Base-by-base conservation (phyloP, 2,888 invertebrate species). In the Scelioninae gen. 2 region DNA sequence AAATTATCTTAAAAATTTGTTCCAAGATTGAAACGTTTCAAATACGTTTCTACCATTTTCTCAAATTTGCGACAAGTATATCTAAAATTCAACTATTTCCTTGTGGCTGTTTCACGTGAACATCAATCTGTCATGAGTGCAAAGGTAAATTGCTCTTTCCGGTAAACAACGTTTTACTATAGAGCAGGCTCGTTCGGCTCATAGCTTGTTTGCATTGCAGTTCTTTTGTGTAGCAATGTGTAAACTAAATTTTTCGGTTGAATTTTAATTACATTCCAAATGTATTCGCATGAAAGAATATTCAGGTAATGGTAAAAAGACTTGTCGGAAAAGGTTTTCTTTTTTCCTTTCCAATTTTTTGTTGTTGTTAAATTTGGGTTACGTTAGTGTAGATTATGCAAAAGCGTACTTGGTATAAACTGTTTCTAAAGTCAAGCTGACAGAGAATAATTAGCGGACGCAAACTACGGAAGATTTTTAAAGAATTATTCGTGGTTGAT, bases 211-310 rank as follows among this genome's bases (percentile, higher is more conserved):
- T 57, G 65, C 41, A 57, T 57, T 41, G 37, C 48, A 67, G 48
- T 50, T 57, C 48, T 57, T 67, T 67, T 57, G 33, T 67, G 65
- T 13, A 22, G 13, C 48, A 39, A 31, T 57, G 16, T 48, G 31
- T 31, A 48, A 57, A 48, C 33, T 39, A 19, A 33, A 57, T 48
- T 68, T 57, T 50, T 58, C 1, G 15, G 41, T 28, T 58, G 25
- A 58, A 68, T 58, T 68, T 58, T 68, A 58, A 68, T 68, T 68
- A 58, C 52, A 43, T 33, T 33, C 18, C 31, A 22, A 33, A 50
- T 43, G 25, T 33, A 43, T 45, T 58, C 35, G 18, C 39, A 52
- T 45, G 35, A 58, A 52, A 50, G 35, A 50, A 39, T 67, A 52
- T 50, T 58, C 41, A 33, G 41, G 10, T 28, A 57, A 55, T 19